phyloP scores from a whole-genome alignment of 2,888 invertebrate genomes.

The Tupiocoris notatus region DNA sequence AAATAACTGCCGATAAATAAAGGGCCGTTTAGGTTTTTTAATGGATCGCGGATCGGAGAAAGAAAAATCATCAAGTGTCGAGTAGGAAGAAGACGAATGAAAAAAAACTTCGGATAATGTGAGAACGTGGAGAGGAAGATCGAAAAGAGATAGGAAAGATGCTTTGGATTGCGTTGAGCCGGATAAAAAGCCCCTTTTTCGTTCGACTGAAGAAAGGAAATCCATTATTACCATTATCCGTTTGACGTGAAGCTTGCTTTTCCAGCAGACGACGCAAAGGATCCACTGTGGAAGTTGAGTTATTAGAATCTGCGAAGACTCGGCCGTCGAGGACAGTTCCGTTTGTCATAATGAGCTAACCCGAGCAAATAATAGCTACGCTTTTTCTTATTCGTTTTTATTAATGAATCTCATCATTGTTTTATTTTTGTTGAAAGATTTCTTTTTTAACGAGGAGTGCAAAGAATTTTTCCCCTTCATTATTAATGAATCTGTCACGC shows the following conservation, averaged over 20 bases:
- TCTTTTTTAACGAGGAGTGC: too few species aligned
- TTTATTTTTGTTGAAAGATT: too few species aligned
- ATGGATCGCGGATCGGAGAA: too few species aligned
- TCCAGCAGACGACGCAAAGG: background rate
- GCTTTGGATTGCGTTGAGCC: background rate
- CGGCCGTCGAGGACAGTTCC: background rate
- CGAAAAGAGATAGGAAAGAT: background rate
- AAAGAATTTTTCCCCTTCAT: too few species aligned
- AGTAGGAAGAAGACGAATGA: background rate
- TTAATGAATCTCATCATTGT: too few species aligned
- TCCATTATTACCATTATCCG: background rate
- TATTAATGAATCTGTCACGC: too few species aligned
- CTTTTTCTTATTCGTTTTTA: too few species aligned
- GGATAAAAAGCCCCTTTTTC: background rate
- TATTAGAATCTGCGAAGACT: too few species aligned
- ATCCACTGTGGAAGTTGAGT: background rate
- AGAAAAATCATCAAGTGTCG: background rate
- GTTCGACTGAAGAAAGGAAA: background rate
- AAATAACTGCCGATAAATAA: too few species aligned
- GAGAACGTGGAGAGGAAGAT: background rate
- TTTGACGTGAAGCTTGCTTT: background rate
- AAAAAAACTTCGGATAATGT: too few species aligned
- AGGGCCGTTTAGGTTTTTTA: too few species aligned
- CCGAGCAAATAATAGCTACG: too few species aligned
- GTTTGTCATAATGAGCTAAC: background rate